Percentiles rank a stretch among this genome's conserved stretches.
These are phyloP conservation scores for Taurulus bubalis DNA, from an alignment of 2,113 vertebrate genomes.

Conservation along the genomic window DNA sequence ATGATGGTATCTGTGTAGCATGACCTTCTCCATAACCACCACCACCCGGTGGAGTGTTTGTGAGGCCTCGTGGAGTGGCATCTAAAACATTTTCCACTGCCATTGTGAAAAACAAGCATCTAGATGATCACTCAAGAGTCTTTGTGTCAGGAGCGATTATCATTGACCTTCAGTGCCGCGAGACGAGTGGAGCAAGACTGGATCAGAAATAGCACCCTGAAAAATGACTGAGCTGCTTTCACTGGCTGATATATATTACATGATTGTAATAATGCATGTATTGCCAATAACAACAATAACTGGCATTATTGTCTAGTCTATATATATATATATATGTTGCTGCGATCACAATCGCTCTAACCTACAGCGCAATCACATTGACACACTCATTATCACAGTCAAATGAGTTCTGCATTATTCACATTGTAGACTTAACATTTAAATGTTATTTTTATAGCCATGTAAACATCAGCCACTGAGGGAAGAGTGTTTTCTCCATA, in stretches of 20 bases:
- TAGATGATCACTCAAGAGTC: conserved; percentile 66
- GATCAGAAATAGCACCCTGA: conserved; percentile 27
- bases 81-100: conserved; percentile 53
- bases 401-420: conserved; percentile 31
- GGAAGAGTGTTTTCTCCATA: conserved; percentile 7
- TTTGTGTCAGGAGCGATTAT: conserved; percentile 65
- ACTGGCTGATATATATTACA: conserved; percentile 13
- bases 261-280: conserved; percentile 25
- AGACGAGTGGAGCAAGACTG: conserved; percentile 39
- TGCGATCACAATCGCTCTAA: not conserved
- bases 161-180: conserved; percentile 67
- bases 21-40: conserved; percentile 66
- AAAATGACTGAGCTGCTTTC: conserved; percentile 17
- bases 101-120: conserved; percentile 59
- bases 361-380: not conserved
- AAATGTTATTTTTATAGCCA: conserved; percentile 10
- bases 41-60: conserved; percentile 58
- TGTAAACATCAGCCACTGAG: conserved; percentile 7
- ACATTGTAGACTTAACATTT: conserved; percentile 37
- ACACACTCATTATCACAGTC: not conserved
- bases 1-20: conserved; percentile 35
- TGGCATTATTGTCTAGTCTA: not conserved
- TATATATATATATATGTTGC: not conserved
- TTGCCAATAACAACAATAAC: conserved; percentile 20
- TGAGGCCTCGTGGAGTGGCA: conserved; percentile 47